A percentile compares a stretch with the other conserved stretches of the same genome.
These are phyloP conservation scores for Halesus radiatus DNA, from an alignment of 1,140 invertebrate genomes.

Conservation along the genomic window DNA sequence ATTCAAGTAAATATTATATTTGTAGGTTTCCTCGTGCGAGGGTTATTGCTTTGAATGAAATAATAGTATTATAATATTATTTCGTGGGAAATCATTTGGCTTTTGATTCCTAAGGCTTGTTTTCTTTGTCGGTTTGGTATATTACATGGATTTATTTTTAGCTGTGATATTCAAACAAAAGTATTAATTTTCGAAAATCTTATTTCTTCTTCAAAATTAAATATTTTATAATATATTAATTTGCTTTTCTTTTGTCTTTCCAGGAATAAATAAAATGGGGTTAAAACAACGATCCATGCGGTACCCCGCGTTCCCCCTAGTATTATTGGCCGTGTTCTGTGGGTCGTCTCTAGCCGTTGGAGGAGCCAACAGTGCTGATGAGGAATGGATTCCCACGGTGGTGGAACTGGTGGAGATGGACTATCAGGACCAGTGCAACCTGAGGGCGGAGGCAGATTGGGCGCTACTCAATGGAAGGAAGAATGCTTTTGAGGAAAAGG, in stretches of 20 bases:
- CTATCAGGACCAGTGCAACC: constrained; percentile 62
- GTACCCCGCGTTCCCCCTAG: background rate
- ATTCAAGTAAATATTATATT: no score
- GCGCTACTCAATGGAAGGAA: constrained; percentile 57
- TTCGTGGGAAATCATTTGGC: no score
- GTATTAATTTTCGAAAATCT: no score
- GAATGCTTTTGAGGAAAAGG: constrained; percentile 55
- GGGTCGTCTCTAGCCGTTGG: background rate
- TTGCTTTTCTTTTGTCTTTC: background rate
- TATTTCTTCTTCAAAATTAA: no score
- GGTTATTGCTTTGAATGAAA: no score
- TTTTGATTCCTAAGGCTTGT: no score
- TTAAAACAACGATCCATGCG: background rate
- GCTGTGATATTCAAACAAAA: no score
- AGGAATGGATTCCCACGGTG: constrained; percentile 20
- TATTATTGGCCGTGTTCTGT: background rate
- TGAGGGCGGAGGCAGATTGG: constrained; percentile 61
- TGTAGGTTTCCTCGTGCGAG: no score
- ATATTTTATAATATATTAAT: no score
- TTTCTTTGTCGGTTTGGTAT: no score
- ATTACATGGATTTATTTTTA: no score
- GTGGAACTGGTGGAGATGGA: constrained; percentile 60
- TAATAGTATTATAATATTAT: no score
- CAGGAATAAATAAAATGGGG: background rate
- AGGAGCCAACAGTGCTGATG: background rate